Percentiles rank a stretch among this genome's conserved stretches.
phyloP scores from a whole-genome alignment of 2,888 invertebrate species.

The Nymphalis urticae region DNA sequence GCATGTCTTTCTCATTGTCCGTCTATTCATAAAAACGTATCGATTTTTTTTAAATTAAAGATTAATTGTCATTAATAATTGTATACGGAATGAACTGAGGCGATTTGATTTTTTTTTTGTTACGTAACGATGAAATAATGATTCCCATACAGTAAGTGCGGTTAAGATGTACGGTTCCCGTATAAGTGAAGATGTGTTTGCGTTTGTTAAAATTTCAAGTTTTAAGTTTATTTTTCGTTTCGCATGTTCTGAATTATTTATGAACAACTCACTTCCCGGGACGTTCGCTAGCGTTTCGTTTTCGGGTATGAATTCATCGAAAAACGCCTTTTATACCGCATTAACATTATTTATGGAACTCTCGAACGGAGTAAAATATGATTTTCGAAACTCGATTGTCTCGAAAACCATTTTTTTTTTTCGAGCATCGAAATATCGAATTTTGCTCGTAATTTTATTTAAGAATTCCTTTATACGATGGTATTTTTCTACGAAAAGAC shows the following conservation, averaged over 20 bases:
- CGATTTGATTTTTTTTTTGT: constrained; percentile 45
- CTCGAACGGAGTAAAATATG: constrained; percentile 33
- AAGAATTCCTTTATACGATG: constrained; percentile 35
- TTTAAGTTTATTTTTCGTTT: constrained; percentile 35
- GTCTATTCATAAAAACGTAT: constrained; percentile 64
- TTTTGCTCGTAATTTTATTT: constrained; percentile 32
- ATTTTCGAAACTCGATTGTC: constrained; percentile 37
- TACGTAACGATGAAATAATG: constrained; percentile 45
- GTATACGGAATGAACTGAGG: constrained; percentile 47
- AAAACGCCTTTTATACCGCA: constrained; percentile 71
- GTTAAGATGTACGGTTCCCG: constrained; percentile 32
- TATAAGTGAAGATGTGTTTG: constrained; percentile 38
- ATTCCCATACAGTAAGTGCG: constrained; percentile 44
- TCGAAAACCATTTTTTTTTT: constrained; percentile 23
- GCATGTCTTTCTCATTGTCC: constrained; percentile 68
- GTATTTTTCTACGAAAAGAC: constrained; percentile 51
- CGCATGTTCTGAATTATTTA: constrained; percentile 64
- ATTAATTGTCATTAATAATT: constrained; percentile 75
- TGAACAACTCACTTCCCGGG: constrained; percentile 73
- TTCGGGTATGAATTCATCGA: constrained; percentile 74
- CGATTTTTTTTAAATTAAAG: constrained; percentile 57
- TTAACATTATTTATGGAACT: constrained; percentile 68
- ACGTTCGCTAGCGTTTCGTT: constrained; percentile 66
- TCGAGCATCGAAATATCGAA: constrained; percentile 29
- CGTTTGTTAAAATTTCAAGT: constrained; percentile 22